phyloP scores from a whole-genome alignment of 2,797 vertebrate genomes.

The Danio choprae region DNA sequence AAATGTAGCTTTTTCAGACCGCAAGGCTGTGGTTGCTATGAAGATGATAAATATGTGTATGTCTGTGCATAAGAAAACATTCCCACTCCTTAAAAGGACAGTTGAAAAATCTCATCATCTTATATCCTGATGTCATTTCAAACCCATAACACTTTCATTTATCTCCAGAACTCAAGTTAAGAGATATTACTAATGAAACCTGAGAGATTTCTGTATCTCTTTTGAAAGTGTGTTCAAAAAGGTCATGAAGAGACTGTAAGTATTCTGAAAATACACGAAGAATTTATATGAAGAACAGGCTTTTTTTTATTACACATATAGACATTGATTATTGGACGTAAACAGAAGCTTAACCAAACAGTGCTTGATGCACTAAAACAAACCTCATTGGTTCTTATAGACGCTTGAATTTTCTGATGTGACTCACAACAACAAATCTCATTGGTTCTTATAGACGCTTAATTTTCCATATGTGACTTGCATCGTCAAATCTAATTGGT shows the following conservation, averaged over 20 bases:
- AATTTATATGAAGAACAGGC: background rate
- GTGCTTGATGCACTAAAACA: no score
- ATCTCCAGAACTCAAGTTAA: background rate
- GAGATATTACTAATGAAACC: background rate
- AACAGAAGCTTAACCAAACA: no score
- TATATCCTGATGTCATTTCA: background rate
- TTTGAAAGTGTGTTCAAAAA: background rate
- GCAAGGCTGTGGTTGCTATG: background rate
- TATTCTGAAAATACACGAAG: background rate
- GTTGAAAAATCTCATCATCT: background rate
- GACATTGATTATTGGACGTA: no score
- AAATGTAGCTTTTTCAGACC: background rate
- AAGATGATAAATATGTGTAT: background rate
- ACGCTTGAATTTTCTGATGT: no score
- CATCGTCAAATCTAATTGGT: no score
- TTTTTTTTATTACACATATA: background rate
- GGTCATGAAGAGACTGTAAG: background rate
- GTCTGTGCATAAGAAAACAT: background rate
- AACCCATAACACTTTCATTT: background rate
- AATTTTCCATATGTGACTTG: no score
- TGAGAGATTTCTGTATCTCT: background rate
- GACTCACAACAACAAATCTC: no score
- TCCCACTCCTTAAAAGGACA: slow-evolving; percentile 10
- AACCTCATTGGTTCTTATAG: no score
- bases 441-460: no score